Percentiles rank a stretch among this genome's conserved stretches.
Evolutionary conservation across 2,888 invertebrate species (phyloP).

Genomic region (Beris chalybata): DNA sequence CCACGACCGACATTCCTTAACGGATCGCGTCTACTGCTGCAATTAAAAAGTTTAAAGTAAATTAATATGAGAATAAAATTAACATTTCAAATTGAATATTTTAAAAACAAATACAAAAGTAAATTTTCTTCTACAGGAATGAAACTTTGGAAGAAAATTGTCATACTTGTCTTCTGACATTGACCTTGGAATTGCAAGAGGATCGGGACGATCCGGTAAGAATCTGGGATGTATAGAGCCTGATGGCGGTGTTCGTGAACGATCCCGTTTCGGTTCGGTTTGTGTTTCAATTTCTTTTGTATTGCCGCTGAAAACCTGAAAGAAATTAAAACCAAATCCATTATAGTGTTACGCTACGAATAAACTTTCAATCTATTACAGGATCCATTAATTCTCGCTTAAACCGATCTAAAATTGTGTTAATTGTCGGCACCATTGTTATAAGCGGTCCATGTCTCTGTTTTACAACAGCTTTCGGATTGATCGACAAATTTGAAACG

Average conservation of each 20-base stretch:
- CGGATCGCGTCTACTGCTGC: constrained; percentile 46
- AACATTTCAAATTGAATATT: neutral
- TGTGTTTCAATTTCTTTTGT: constrained; percentile 51
- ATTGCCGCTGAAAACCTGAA: constrained; percentile 50
- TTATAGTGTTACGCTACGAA: neutral
- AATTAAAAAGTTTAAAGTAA: constrained; percentile 27
- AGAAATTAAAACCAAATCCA: neutral
- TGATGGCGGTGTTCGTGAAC: constrained; percentile 4
- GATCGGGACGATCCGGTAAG: constrained; percentile 3
- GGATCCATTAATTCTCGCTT: constrained; percentile 70
- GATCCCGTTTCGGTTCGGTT: constrained; percentile 40
- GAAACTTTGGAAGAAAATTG: constrained; percentile 3
- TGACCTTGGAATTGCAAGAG: constrained; percentile 11
- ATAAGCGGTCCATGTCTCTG: constrained; percentile 62
- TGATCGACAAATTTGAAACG: constrained; percentile 65
- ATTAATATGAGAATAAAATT: neutral
- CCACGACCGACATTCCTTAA: constrained; percentile 65
- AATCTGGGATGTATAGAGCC: neutral
- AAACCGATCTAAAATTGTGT: constrained; percentile 63
- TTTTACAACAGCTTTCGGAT: constrained; percentile 62
- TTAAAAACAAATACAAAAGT: neutral
- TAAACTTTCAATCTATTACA: constrained; percentile 47
- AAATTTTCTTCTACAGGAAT: neutral
- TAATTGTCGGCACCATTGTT: constrained; percentile 66
- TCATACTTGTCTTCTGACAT: constrained; percentile 19